Base-by-base conservation (phyloP, 2,888 invertebrate species). In the Teinopalpus imperialis region DNA sequence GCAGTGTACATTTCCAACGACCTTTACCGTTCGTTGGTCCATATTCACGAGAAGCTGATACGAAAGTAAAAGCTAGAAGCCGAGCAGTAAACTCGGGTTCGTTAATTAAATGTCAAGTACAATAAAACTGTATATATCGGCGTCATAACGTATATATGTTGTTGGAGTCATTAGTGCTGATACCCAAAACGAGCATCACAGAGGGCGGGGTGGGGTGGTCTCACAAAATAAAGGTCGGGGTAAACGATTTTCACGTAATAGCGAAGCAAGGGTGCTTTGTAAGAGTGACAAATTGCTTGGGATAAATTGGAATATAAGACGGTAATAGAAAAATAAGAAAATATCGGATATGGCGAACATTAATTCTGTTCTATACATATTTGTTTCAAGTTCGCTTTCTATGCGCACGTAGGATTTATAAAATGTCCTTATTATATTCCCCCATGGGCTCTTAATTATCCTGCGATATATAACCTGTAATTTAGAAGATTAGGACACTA, bases 91-190 rank as follows among this genome's bases (percentile, higher is more conserved):
- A 43, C 20, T 29, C 20, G 14, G 4, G 7, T 30, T n/a, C 24
- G 35, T 30, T 43, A 34, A 43, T 34, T 43, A 43, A 43, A 34
- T 26, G 34, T 34, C 42, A 26, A 34, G 42, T 34, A 43, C 10
- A 20, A 20, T 12, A 27, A 35, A 43, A 39, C 7, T 8, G 27
- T 26, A n/a, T 35, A 24, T 4, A 14, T 35, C 9, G 23, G 4
- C 16, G 7, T 4, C 24, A 29, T 29, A 34, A 34, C 23, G 9
- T 9, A 32, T 41, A 32, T 24, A 24, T 24, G 10, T 41, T 41
- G 23, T 41, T 32, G 41, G 16, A 41, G 16, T 9, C 24, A 41
- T 24, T 24, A 18, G 24, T 16, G 32, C 18, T 10, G 18, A 41
- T 32, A 32, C 18, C 10, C 10, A 23, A 32, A 41, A 7, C 23